Evolutionary conservation across 2,113 vertebrate species (phyloP), one percentile per base, ranked within the genome.

Genomic region (Bettongia penicillata): DNA sequence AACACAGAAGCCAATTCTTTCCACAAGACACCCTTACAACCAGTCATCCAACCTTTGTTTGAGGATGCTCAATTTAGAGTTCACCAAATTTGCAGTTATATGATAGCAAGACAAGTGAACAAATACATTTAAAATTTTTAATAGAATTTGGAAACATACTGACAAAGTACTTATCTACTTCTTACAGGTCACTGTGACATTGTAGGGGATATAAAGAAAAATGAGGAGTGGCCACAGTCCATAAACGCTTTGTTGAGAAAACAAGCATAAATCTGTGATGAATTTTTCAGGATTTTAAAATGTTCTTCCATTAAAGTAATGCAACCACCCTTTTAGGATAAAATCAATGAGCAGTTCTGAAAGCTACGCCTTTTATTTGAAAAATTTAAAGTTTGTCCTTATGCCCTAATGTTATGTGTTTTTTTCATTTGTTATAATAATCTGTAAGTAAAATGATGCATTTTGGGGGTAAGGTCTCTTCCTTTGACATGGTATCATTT

Each of bases 241-340:
- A n/a, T 4, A 50, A 52, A 31, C 26, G 22, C 51, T 43, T 12
- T 52, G 14, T 48, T 50, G 37, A 94, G 47, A 89, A 94, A 48
- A 53, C 12, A 55, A 93, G 14, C 84, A 49, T 50, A 61, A 43
- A 47, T 53, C 31, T 24, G 47, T 31, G 57, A 47, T 52, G 89
- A 77, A 48, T 14, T 51, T 95, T 96, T 96, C 91, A 96, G 93
- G 53, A 92, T 93, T 94, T 77, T 93, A 50, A 95, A 89, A 3
- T 93, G 26, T 24, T 94, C 51, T 90, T 92, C 95, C 8, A 53
- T 91, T 91, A 94, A 4, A 90, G 53, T 89, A 96, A 51, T 92
- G 55, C 48, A 53, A 96, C 61, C 90, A 53, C 3, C n/a, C 68
- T 47, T 52, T 89, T 51, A 47, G 49, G 89, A 77, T 28, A 89